Evolutionary conservation across 2,888 invertebrate genomes (phyloP), one percentile per base, ranked within the genome.

Genomic region (Heliconius aoede): DNA sequence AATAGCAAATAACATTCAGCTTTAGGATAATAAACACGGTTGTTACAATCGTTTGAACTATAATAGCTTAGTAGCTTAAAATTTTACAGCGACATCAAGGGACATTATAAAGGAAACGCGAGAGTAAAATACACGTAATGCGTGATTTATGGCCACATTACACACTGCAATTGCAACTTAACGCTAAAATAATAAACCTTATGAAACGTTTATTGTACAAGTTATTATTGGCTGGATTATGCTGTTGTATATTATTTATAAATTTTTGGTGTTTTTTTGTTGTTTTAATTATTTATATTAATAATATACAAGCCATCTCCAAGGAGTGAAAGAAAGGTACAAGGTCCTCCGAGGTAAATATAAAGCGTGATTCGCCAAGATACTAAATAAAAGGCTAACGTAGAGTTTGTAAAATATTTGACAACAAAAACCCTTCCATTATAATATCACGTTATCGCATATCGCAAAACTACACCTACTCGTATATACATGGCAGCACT

Each of bases 71-170:
- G 78, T 80, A 79, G 78, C 79, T 79, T 74, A 84, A 64, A 83
- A 83, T 83, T 90, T 85, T 80, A 82, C 86, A 74, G 81, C 83
- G 80, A 89, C 87, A 88, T 88, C 85, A 89, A 80, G 85, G 83
- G 85, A 86, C 81, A 85, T 87, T 84, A 88, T 85, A 83, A 84
- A 88, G 89, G 88, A 89, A 90, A 88, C 82, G 85, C 83, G 72
- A 78, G 86, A 86, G 86, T 89, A 85, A 87, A 89, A 88, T 86
- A 76, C 81, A n/a, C 78, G 80, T 83, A 82, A 82, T 82, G 80
- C 78, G 78, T 85, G 84, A 85, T 87, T 87, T 87, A 87, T 84
- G 84, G 83, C 81, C 82, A 81, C 81, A 80, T 79, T 80, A 80
- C 74, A 74, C 76, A 40, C 64, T 69, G 76, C 76, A 74, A 76